Conservation (phyloP, 2,888 invertebrate species). For the Mamestra brassicae region DNA sequence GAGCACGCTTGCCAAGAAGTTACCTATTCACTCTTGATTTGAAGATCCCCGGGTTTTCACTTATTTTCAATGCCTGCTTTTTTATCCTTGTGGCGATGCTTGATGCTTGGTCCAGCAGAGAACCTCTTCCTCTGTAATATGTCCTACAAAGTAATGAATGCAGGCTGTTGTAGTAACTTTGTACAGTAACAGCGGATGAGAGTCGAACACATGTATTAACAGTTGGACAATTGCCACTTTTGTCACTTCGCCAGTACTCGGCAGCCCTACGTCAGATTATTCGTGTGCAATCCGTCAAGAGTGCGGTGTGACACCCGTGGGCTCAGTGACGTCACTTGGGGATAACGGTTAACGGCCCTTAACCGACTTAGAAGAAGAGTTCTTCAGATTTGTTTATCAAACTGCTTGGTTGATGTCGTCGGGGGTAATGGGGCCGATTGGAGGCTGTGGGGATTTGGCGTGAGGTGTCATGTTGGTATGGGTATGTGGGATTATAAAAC, state of each 20-base stretch:
- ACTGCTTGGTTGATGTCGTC: slow-evolving; percentile 24
- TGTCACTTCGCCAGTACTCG: neutral
- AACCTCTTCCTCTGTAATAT: neutral
- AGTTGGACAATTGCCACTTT: neutral
- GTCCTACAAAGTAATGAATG: neutral
- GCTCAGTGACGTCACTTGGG: slow-evolving; percentile 48
- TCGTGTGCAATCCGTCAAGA: slow-evolving; percentile 51
- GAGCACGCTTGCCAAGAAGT: no score
- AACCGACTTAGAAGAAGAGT: slow-evolving; percentile 57
- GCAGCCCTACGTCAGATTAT: slow-evolving; percentile 40
- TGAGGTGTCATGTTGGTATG: neutral
- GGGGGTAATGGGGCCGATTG: slow-evolving; percentile 15
- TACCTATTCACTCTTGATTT: no score
- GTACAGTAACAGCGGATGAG: no score
- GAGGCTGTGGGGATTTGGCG: neutral
- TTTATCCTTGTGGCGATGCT: no score
- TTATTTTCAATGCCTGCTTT: no score
- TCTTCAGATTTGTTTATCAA: slow-evolving; percentile 41
- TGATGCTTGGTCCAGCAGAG: neutral
- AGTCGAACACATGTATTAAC: no score
- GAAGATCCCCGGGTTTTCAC: no score
- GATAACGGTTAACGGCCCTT: slow-evolving; percentile 58
- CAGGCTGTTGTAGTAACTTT: no score
- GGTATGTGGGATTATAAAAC: no score
- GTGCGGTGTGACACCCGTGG: slow-evolving; percentile 22